A percentile compares a stretch with the other conserved stretches of the same genome.
phyloP scores from a whole-genome alignment of 2,797 vertebrate genomes.

The Crax fasciolata region DNA sequence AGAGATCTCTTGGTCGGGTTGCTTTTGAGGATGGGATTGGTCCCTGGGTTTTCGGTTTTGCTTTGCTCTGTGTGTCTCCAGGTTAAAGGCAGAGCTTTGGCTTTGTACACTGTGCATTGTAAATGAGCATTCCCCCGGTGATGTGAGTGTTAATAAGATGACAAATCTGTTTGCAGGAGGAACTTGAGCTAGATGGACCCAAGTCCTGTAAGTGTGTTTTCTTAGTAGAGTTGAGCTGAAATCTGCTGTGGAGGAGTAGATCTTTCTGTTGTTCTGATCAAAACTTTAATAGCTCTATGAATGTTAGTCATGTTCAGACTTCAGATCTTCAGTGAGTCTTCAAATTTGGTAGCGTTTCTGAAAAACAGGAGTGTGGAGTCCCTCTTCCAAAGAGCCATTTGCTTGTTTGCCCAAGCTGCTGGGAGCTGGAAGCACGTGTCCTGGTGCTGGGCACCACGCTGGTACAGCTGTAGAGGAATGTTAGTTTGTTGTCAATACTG shows the following conservation, averaged over 20 bases:
- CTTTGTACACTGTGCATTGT: neutral
- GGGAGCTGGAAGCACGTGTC: neutral
- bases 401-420: fast-evolving
- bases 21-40: neutral
- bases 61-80: fast-evolving
- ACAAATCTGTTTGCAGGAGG: neutral
- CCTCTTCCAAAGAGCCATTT: neutral
- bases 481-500: neutral
- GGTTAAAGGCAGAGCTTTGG: constrained; percentile 16
- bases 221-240: neutral
- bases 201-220: neutral
- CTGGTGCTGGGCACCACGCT: neutral
- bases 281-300: neutral
- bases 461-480: neutral
- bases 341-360: neutral
- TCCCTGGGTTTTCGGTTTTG: neutral
- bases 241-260: neutral
- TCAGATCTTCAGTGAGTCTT: neutral
- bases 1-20: neutral
- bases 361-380: neutral
- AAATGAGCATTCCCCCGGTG: constrained; percentile 20
- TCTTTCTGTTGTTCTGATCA: neutral
- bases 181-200: neutral
- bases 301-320: neutral
- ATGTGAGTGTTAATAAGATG: constrained; percentile 25